These are phyloP conservation scores for Dolichomitus sp. DNA, from an alignment of 2,888 invertebrate species.

Conservation along the genomic window DNA sequence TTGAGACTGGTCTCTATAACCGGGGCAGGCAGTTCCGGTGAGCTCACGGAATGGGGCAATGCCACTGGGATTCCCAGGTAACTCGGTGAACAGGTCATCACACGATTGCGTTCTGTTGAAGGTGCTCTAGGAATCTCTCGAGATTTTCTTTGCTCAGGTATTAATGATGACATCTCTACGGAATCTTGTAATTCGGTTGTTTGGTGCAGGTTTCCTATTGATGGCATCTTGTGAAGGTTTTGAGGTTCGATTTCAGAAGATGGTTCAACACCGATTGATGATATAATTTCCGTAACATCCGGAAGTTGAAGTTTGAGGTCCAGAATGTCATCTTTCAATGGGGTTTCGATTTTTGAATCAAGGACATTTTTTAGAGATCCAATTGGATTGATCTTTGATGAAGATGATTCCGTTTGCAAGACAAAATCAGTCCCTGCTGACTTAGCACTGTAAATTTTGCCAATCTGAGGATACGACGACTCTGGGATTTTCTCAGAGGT, in stretches of 20 bases:
- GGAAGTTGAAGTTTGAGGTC: background rate
- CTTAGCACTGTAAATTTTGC: background rate
- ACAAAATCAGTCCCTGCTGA: background rate
- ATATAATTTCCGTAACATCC: background rate
- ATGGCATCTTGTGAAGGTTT: background rate
- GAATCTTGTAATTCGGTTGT: background rate
- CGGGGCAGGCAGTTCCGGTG: constrained; percentile 81
- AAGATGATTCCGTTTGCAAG: background rate
- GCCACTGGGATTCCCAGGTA: constrained; percentile 73
- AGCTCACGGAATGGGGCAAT: constrained; percentile 82
- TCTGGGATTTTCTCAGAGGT: background rate
- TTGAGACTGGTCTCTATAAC: constrained; percentile 69
- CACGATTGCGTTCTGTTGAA: constrained; percentile 6
- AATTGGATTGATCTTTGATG: background rate
- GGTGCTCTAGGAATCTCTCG: constrained; percentile 13
- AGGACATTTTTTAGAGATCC: background rate
- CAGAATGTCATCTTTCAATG: background rate
- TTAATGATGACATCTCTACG: constrained; percentile 21
- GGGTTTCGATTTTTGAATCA: background rate
- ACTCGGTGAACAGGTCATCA: constrained; percentile 57
- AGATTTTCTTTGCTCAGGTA: background rate
- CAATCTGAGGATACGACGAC: background rate
- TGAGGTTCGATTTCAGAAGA: background rate
- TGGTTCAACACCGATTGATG: background rate
- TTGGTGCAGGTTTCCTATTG: background rate